These are phyloP conservation scores for Rousettus madagascariensis DNA, from an alignment of 2,797 vertebrate species.

Conservation along the genomic window DNA sequence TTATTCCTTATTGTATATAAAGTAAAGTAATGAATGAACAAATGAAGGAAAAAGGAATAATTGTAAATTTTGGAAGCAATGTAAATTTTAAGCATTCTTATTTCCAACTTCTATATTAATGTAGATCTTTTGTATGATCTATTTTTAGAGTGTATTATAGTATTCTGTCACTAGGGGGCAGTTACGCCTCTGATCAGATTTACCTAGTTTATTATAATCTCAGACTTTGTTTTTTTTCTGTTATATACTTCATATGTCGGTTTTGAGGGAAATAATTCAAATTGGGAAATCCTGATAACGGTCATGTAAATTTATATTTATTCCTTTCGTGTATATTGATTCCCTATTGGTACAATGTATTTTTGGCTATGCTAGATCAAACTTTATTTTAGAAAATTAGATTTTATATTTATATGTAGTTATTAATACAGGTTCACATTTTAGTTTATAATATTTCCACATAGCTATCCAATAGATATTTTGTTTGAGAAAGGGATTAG, in stretches of 20 bases:
- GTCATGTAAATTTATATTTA: background rate
- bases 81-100: background rate
- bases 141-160: background rate
- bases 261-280: conserved; percentile 20
- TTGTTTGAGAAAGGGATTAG: background rate
- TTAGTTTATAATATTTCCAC: background rate
- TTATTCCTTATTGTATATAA: background rate
- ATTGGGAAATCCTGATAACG: background rate
- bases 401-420: background rate
- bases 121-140: background rate
- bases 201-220: background rate
- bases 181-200: conserved; percentile 27
- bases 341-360: background rate
- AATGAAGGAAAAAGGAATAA: background rate
- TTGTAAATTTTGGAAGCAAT: conserved; percentile 34
- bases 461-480: background rate
- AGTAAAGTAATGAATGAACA: conserved; percentile 13
- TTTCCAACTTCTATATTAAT: background rate
- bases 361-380: conserved; percentile 29
- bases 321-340: background rate
- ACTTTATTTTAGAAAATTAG: conserved; percentile 33
- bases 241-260: background rate
- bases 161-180: conserved; percentile 73
- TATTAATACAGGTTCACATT: too few relatives aligned
- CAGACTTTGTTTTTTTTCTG: background rate